Evolutionary conservation across 2,113 vertebrate species (phyloP), one percentile per base, ranked within the genome.

Genomic region (Amblyopsis rosae): DNA sequence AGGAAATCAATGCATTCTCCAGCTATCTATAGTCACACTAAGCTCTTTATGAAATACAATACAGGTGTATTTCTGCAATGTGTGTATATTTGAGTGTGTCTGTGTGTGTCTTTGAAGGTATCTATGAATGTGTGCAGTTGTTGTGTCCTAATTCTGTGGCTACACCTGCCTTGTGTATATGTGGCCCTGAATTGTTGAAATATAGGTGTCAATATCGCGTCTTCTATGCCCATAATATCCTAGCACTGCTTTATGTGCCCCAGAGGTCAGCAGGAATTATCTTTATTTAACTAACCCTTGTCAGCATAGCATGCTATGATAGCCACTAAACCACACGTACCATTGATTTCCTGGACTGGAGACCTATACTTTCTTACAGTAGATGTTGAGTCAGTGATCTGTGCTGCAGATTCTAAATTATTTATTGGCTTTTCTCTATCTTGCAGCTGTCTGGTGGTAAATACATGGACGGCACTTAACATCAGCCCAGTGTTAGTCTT

Each of bases 391-490:
- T 67, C 64, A 50, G 59, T 83, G 81, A 91, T 90, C 85, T 89
- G 79, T 65, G 64, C 86, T 88, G 90, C 87, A 89, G 82, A 93
- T 79, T 90, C 77, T 92, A 77, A 93, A 92, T 90, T 73, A 90
- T 92, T 89, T 82, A 88, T 82, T 83, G 76, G 75, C 76, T 54
- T 67, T 79, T 84, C 75, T 87, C 48, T 82, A 79, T 71, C 75
- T 77, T 67, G 73, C 75, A 79, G 77, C 84, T 82, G 81, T 86
- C 71, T 86, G 81, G 77, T 82, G 82, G 69, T 80, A 77, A 78
- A 26, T 67, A 35, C 76, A 57, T 70, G 67, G 46, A 62, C 16
- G 77, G 68, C 12, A 72, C 61, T 86, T 77, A 53, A 67, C 59
- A 59, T 69, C 57, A 49, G 65, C 49, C 65, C 70, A 62, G 41